phyloP scores from a whole-genome alignment of 2,888 invertebrate genomes.

The Xestia xanthographa region DNA sequence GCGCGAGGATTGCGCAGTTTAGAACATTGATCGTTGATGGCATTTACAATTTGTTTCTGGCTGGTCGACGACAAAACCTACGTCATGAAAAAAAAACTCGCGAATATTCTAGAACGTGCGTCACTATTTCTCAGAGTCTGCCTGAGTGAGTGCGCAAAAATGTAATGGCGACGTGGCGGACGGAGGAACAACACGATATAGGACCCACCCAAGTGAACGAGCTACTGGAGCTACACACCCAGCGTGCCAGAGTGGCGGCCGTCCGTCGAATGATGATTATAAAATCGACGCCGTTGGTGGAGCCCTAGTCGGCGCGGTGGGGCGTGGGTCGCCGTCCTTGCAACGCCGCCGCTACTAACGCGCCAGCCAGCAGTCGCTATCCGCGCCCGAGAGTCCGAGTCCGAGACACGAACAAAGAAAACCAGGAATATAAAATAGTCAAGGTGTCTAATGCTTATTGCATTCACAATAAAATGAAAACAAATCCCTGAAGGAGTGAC shows the following conservation, averaged over 20 bases:
- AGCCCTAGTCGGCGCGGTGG: slow-evolving; percentile 74
- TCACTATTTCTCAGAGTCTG: slow-evolving; percentile 37
- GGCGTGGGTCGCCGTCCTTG: slow-evolving; percentile 77
- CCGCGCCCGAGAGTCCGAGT: slow-evolving; percentile 74
- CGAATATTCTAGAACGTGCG: slow-evolving; percentile 59
- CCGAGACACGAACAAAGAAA: slow-evolving; percentile 69
- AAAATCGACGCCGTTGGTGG: slow-evolving; percentile 63
- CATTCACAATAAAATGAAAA: slow-evolving; percentile 73
- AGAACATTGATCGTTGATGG: slow-evolving; percentile 28
- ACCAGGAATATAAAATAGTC: slow-evolving; percentile 67
- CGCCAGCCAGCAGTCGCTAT: slow-evolving; percentile 75
- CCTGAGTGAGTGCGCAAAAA: slow-evolving; percentile 41
- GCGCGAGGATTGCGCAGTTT: slow-evolving; percentile 58
- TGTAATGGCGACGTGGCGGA: slow-evolving; percentile 53
- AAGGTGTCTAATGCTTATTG: slow-evolving; percentile 67
- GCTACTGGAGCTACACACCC: slow-evolving; percentile 39
- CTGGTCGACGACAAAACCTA: slow-evolving; percentile 68
- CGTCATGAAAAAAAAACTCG: slow-evolving; percentile 62
- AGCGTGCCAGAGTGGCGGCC: slow-evolving; percentile 63
- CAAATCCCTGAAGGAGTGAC: slow-evolving; percentile 67
- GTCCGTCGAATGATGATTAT: slow-evolving; percentile 73
- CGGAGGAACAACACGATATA: slow-evolving; percentile 35
- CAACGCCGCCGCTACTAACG: slow-evolving; percentile 67
- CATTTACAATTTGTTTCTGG: slow-evolving; percentile 33
- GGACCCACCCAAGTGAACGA: slow-evolving; percentile 38